Percentiles rank a stretch among this genome's conserved stretches.
phyloP scores from a whole-genome alignment of 1,140 invertebrate species.

The Lasioglossum albipes region DNA sequence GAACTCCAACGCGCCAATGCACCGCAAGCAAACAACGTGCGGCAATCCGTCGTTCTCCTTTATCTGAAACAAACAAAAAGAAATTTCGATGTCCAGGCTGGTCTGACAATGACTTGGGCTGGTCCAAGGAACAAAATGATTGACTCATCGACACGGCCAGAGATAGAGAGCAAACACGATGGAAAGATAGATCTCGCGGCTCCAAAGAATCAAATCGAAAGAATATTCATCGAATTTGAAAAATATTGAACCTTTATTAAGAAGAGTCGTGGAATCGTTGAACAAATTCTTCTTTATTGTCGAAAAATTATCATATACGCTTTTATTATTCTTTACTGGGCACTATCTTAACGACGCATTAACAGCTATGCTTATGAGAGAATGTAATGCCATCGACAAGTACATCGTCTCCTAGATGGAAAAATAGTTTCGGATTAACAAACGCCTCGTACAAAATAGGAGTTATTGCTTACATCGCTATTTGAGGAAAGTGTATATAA shows the following conservation, averaged over 20 bases:
- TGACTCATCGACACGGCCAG: not conserved
- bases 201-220: not conserved
- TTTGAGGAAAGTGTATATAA: constrained; percentile 36
- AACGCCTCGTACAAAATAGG: constrained; percentile 54
- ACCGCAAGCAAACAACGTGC: constrained; percentile 61
- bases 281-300: constrained; percentile 60
- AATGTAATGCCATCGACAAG: constrained; percentile 30
- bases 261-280: constrained; percentile 64
- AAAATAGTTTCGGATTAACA: constrained; percentile 46
- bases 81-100: not conserved
- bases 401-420: constrained; percentile 38
- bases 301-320: constrained; percentile 47
- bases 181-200: no score
- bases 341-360: constrained; percentile 31
- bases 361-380: constrained; percentile 29
- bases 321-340: constrained; percentile 29
- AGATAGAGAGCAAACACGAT: no score
- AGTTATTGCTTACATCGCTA: constrained; percentile 52
- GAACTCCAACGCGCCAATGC: constrained; percentile 68
- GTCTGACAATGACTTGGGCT: no score
- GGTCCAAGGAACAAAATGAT: not conserved
- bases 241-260: constrained; percentile 74
- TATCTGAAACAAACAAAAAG: constrained; percentile 63
- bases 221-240: constrained; percentile 42
- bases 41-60: constrained; percentile 64